Base-by-base conservation (phyloP, 2,797 vertebrate species). In the Bovichtus variegatus region DNA sequence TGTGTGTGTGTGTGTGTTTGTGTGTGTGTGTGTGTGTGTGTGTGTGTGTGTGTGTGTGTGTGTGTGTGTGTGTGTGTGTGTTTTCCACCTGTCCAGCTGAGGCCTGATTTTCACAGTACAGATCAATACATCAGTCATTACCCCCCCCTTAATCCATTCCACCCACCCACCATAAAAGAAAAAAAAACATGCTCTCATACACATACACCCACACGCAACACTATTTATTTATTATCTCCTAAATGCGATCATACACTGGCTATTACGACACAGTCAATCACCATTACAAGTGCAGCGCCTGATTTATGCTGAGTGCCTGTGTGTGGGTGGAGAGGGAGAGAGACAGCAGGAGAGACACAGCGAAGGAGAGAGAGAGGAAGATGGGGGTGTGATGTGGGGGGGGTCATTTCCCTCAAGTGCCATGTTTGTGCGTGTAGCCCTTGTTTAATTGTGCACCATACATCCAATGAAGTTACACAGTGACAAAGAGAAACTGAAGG, bases 221-320 rank as follows among this genome's bases (percentile, higher is more conserved):
- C 10, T 49, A 36, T 76, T 71, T 78, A 76, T 87, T 70, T 75
- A 59, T 73, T 68, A 79, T 80, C 66, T 59, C 47, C 71, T 80
- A 25, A 80, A 78, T 74, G 60, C n/a, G 6, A 76, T 82, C 69
- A 83, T 74, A 72, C 68, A 65, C 47, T 9, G 2, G 44, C 69
- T 83, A 41, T 85, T 83, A 83, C 38, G 2, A 81, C 79, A 83
- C 55, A 71, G 55, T 90, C 83, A 67, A 64, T 82, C 79, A 77
- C 70, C 70, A 76, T 86, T 64, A 69, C 71, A 70, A 60, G 62
- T 23, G 58, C 19, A 5, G n/a, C 44, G 53, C 40, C 61, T 84
- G 78, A 82, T 88, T 82, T 83, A 87, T 82, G 79, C 69, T 72
- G 74, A 74, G 67, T 69, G 83, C 51, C 19, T 57, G 57, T 59